Evolutionary conservation across 2,113 vertebrate species (phyloP).

Genomic region (Catharus minimus): DNA sequence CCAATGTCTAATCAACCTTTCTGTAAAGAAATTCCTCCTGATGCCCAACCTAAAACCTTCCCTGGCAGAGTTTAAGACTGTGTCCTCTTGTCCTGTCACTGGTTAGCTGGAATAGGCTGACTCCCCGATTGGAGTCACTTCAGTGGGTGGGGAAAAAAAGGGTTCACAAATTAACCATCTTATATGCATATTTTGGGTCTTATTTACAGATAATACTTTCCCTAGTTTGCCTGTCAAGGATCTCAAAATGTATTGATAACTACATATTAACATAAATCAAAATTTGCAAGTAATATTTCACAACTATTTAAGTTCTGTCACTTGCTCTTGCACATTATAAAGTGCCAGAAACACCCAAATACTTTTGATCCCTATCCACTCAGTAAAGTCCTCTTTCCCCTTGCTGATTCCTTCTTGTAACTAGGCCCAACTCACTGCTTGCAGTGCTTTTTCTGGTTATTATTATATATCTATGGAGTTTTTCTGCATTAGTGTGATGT

Average conservation of each 20-base stretch:
- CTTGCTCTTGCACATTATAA: background rate
- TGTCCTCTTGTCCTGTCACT: background rate
- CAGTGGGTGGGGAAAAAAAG: accelerated
- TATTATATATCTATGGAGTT: background rate
- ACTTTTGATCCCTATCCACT: background rate
- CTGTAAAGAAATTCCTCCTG: background rate
- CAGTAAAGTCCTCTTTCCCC: background rate
- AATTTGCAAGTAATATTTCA: background rate
- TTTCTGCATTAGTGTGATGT: background rate
- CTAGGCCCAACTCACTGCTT: background rate
- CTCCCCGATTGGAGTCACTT: accelerated
- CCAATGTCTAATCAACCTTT: background rate
- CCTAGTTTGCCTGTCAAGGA: background rate
- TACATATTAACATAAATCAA: background rate
- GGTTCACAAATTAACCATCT: background rate
- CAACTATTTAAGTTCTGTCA: background rate
- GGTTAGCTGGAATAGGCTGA: background rate
- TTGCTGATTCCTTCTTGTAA: background rate
- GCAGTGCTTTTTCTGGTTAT: background rate
- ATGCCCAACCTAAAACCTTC: background rate
- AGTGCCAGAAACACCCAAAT: background rate
- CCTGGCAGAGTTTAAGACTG: accelerated
- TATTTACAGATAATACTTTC: background rate
- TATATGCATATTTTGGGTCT: background rate
- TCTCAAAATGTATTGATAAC: background rate